A percentile compares a stretch with the other conserved stretches of the same genome.
These are phyloP conservation scores for Gryon sp. DNA, from an alignment of 1,140 invertebrate species.

Conservation along the genomic window DNA sequence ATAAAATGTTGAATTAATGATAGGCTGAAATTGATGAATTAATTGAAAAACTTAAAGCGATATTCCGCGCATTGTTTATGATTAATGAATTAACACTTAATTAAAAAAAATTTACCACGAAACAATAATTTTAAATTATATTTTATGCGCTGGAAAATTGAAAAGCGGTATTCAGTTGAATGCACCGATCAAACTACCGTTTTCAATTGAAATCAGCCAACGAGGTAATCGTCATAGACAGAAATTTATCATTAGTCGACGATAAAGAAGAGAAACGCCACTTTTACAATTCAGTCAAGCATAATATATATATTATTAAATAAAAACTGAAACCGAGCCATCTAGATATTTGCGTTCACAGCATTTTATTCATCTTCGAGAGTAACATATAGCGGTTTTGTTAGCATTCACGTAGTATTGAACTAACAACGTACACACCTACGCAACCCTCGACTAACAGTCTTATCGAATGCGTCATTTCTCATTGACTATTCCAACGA, in stretches of 20 bases:
- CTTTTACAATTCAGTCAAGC: constrained; percentile 20
- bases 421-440: constrained; percentile 34
- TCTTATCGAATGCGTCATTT: constrained; percentile 58
- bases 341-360: constrained; percentile 10
- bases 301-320: no score
- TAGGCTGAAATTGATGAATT: no score
- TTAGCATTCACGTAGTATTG: constrained; percentile 6
- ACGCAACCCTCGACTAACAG: constrained; percentile 28
- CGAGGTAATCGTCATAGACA: constrained; percentile 30
- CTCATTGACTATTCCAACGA: constrained; percentile 48
- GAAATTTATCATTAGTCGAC: constrained; percentile 28
- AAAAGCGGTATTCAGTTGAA: constrained; percentile 20
- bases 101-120: no score
- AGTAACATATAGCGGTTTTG: constrained; percentile 36
- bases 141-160: no score
- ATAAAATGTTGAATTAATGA: no score
- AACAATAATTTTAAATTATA: no score
- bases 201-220: constrained; percentile 24
- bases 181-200: constrained; percentile 10
- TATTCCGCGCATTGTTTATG: no score
- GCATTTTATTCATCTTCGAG: constrained; percentile 1
- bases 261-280: constrained; percentile 17
- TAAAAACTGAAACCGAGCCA: no score
- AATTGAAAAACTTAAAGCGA: no score
- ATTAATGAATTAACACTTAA: no score